Evolutionary conservation across 2,888 invertebrate species (phyloP).

Genomic region (Machimus atricapillus): DNA sequence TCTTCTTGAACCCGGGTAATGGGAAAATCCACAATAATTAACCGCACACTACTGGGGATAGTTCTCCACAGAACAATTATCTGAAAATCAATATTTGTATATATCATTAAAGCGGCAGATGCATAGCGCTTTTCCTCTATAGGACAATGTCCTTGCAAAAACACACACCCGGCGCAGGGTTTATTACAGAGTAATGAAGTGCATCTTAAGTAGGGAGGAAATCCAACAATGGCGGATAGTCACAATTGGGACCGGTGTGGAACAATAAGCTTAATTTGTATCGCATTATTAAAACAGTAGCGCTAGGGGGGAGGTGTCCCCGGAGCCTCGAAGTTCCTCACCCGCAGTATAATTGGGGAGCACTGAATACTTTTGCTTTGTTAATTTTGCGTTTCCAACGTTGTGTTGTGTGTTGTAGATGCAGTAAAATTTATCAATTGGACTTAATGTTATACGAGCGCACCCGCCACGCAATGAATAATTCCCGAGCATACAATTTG

Average conservation of each 20-base stretch:
- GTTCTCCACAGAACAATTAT: background rate
- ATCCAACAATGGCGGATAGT: background rate
- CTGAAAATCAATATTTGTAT: conserved; percentile 17
- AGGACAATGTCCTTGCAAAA: conserved; percentile 10
- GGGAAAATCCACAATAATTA: conserved; percentile 21
- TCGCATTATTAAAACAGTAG: conserved; percentile 19
- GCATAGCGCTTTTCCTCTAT: background rate
- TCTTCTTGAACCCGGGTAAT: conserved; percentile 9
- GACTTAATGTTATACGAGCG: background rate
- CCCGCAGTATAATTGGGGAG: background rate
- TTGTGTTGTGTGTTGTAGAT: background rate
- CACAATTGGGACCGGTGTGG: background rate
- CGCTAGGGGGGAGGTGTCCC: background rate
- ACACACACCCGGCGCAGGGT: background rate
- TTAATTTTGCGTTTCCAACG: background rate
- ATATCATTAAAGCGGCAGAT: background rate
- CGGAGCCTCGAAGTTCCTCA: background rate
- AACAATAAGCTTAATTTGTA: conserved; percentile 37
- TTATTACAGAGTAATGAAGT: conserved; percentile 34
- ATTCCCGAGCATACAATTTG: conserved; percentile 10
- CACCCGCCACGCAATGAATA: background rate
- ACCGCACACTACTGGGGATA: background rate
- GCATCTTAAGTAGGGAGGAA: conserved; percentile 18
- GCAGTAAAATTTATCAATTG: conserved; percentile 23
- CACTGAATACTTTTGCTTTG: conserved; percentile 1